A percentile compares a stretch with the other conserved stretches of the same genome.
Evolutionary conservation across 2,888 invertebrate species (phyloP).

Genomic region (Erebia palarica): DNA sequence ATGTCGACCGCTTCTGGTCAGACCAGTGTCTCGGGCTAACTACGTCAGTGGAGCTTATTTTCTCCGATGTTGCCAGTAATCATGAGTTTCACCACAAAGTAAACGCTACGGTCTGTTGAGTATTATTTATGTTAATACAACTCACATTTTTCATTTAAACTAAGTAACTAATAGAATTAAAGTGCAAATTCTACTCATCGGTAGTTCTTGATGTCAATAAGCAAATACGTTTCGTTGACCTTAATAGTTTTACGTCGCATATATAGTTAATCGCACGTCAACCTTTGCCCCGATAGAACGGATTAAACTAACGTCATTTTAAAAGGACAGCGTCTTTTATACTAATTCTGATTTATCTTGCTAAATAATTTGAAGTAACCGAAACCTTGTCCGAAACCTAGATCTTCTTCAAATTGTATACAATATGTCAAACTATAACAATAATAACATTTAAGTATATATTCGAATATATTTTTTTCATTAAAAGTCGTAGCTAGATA

Average conservation of each 20-base stretch:
- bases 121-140: too few species aligned
- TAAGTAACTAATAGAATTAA: neutral
- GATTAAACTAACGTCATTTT: neutral
- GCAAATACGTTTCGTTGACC: slow-evolving; percentile 9
- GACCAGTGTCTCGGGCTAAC: neutral
- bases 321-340: neutral
- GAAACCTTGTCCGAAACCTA: neutral
- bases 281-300: neutral
- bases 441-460: too few species aligned
- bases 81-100: too few species aligned
- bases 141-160: neutral
- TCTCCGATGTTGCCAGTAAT: neutral
- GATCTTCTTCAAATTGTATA: too few species aligned
- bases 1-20: neutral
- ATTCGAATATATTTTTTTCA: too few species aligned
- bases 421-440: too few species aligned
- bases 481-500: too few species aligned
- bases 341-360: neutral
- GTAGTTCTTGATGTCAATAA: slow-evolving; percentile 2
- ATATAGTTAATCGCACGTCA: slow-evolving; percentile 11
- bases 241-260: slow-evolving; percentile 3
- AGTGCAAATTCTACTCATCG: slow-evolving; percentile 4
- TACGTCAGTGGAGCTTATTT: neutral
- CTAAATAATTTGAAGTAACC: neutral
- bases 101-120: too few species aligned